phyloP scores from a whole-genome alignment of 1,140 invertebrate genomes.

The Leptoteleia sp. region DNA sequence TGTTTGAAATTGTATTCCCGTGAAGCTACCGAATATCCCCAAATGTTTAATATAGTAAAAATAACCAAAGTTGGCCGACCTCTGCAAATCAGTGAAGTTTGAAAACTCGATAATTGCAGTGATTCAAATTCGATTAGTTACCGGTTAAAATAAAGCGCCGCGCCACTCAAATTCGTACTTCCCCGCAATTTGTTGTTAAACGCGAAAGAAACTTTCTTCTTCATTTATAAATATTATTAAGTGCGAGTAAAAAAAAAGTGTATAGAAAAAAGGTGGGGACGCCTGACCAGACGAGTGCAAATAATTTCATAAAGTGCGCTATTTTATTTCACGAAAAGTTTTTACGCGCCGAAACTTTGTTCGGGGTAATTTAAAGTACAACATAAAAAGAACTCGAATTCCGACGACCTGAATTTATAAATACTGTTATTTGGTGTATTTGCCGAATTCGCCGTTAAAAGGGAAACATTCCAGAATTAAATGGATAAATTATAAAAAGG shows the following conservation, averaged over 20 bases:
- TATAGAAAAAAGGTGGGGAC: neutral
- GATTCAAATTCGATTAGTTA: conserved; percentile 43
- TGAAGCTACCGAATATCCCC: neutral
- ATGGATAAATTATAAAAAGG: no score
- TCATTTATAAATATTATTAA: conserved; percentile 52
- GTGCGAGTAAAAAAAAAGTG: conserved; percentile 17
- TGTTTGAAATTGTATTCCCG: conserved; percentile 35
- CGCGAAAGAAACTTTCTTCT: conserved; percentile 43
- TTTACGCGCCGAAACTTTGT: conserved; percentile 47
- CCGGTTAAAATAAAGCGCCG: conserved; percentile 6
- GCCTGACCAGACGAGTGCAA: conserved; percentile 19
- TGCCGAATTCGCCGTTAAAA: neutral
- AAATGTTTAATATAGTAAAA: neutral
- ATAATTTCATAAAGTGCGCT: conserved; percentile 52
- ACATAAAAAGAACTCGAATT: conserved; percentile 18
- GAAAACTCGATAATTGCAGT: conserved; percentile 40
- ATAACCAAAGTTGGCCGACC: conserved; percentile 24
- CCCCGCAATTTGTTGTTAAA: conserved; percentile 46
- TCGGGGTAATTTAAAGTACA: conserved; percentile 33
- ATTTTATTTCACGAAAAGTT: conserved; percentile 43
- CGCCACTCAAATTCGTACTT: conserved; percentile 7
- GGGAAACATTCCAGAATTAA: no score
- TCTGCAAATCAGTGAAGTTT: conserved; percentile 18
- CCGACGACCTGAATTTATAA: conserved; percentile 26
- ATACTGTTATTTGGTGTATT: conserved; percentile 12